phyloP scores from a whole-genome alignment of 2,888 invertebrate genomes.

The Scaptomyza tumidula region DNA sequence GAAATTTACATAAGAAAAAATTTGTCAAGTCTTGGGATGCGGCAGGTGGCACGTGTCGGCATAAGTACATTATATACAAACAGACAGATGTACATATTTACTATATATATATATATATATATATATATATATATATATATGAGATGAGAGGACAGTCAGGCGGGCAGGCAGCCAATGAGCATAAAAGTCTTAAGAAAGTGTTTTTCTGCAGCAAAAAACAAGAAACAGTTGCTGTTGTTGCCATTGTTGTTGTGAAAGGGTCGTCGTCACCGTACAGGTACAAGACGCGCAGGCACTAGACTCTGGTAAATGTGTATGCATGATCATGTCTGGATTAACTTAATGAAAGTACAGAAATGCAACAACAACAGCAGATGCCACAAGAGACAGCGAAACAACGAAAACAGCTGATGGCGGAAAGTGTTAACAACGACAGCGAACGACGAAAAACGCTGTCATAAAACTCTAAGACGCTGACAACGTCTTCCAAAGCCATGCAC shows the following conservation, averaged over 20 bases:
- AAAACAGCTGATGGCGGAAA: slow-evolving; percentile 55
- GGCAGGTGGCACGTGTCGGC: slow-evolving; percentile 54
- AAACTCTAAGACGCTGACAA: slow-evolving; percentile 57
- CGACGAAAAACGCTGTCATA: slow-evolving; percentile 45
- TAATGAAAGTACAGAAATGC: slow-evolving; percentile 71
- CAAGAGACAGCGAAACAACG: slow-evolving; percentile 5
- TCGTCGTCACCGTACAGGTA: slow-evolving; percentile 35
- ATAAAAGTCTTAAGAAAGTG: slow-evolving; percentile 53
- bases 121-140: slow-evolving; percentile 2
- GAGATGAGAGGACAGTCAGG: slow-evolving; percentile 13
- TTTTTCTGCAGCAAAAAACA: neutral
- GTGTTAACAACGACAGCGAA: slow-evolving; percentile 43
- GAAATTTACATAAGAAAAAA: slow-evolving; percentile 72
- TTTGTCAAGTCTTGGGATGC: slow-evolving; percentile 60
- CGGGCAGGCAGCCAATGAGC: slow-evolving; percentile 47
- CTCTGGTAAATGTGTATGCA: slow-evolving; percentile 63
- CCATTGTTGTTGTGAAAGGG: slow-evolving; percentile 24
- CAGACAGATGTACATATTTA: slow-evolving; percentile 9
- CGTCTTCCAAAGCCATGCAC: slow-evolving; percentile 21
- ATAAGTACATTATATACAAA: slow-evolving; percentile 32
- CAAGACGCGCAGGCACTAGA: slow-evolving; percentile 15
- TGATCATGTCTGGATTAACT: slow-evolving; percentile 81
- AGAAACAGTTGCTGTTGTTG: slow-evolving; percentile 8
- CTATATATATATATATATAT: neutral
- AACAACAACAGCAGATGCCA: slow-evolving; percentile 29